A percentile compares a stretch with the other conserved stretches of the same genome.
phyloP scores from a whole-genome alignment of 2,888 invertebrate species.

The Chrysolina americana region DNA sequence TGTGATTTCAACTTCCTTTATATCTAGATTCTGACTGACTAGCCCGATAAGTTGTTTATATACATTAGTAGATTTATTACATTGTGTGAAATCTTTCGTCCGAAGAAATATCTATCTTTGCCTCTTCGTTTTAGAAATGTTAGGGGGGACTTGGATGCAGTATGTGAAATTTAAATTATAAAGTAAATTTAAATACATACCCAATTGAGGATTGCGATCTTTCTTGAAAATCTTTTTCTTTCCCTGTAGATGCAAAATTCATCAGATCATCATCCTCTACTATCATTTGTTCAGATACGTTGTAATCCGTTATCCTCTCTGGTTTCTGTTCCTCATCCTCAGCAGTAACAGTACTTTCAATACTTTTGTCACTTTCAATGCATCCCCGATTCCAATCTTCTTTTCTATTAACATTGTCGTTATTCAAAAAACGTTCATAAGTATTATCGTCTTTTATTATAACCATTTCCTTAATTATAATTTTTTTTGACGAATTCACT shows the following conservation, averaged over 20 bases:
- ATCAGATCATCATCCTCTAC: slow-evolving; percentile 56
- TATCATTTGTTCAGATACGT: background rate
- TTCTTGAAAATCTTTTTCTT: slow-evolving; percentile 43
- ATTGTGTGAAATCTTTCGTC: too few relatives aligned
- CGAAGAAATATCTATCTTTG: too few relatives aligned
- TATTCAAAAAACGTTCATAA: background rate
- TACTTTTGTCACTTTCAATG: background rate
- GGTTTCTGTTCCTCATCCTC: background rate
- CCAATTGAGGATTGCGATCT: slow-evolving; percentile 38
- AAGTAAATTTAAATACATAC: slow-evolving; percentile 39
- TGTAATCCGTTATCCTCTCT: background rate
- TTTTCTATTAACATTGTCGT: background rate
- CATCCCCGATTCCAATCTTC: background rate
- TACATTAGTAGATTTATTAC: too few relatives aligned
- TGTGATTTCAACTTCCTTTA: too few relatives aligned
- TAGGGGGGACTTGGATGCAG: too few relatives aligned
- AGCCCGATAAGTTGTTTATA: too few relatives aligned
- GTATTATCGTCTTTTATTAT: slow-evolving; percentile 4
- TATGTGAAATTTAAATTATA: too few relatives aligned
- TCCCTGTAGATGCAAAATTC: slow-evolving; percentile 60
- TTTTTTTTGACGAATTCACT: background rate
- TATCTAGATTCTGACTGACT: too few relatives aligned
- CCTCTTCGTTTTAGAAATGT: too few relatives aligned
- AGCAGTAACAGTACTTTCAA: background rate
- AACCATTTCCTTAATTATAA: slow-evolving; percentile 27